Percentiles rank a stretch among this genome's conserved stretches.
Evolutionary conservation across 2,797 vertebrate genomes (phyloP).

Genomic region (Vireo griseus): DNA sequence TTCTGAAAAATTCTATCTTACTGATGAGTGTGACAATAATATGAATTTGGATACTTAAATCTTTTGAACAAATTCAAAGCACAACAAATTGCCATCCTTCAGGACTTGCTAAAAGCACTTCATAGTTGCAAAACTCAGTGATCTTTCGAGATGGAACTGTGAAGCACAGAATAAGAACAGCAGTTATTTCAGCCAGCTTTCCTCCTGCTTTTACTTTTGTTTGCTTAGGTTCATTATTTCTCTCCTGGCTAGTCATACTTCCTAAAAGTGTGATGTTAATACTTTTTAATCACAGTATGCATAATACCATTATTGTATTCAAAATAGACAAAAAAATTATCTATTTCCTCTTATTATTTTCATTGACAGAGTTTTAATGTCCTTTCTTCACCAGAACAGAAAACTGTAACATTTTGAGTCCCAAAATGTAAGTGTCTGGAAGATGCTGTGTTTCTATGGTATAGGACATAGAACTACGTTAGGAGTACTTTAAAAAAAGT

Average conservation of each 20-base stretch:
- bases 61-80: neutral
- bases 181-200: neutral
- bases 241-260: neutral
- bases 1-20: neutral
- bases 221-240: neutral
- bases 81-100: neutral
- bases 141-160: neutral
- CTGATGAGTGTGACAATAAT: neutral
- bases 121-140: neutral
- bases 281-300: neutral
- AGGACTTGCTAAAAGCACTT: neutral
- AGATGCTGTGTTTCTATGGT: neutral
- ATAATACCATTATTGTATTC: neutral
- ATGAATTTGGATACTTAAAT: neutral
- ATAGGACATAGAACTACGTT: rapidly evolving
- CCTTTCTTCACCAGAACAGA: neutral
- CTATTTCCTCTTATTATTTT: neutral
- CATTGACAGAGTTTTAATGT: neutral
- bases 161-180: neutral
- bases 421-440: neutral
- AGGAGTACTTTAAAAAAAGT: neutral
- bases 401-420: neutral
- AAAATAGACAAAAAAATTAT: neutral
- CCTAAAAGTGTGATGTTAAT: neutral
- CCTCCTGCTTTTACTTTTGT: neutral